Evolutionary conservation across 1,140 invertebrate genomes (phyloP), one percentile per base, ranked within the genome.

Genomic region (Drosophila suzukii): DNA sequence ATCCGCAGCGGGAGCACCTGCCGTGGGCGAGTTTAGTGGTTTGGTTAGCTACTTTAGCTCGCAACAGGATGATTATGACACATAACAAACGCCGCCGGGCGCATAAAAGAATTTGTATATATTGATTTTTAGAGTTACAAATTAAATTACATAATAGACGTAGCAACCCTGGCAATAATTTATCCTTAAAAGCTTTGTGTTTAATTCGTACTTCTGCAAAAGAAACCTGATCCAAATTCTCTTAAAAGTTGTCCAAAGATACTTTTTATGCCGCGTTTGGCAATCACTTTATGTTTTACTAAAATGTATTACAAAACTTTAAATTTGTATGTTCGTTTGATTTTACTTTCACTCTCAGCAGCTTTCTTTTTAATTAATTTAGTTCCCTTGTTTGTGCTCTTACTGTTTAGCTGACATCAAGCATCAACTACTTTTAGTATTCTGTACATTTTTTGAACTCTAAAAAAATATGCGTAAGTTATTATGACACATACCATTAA

Each of bases 31-130:
- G 84, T 96, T 96, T 86, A 95, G 95, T 41, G 96, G 96, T n/a
- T 92, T 97, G 62, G 96, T 96, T 24, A 97, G 96, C 56, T 97
- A 97, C 91, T 96, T 97, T 91, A 96, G 96, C 70, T 96, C 96
- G 82, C 96, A 96, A 91, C 93, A 95, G 70, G 95, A 96, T 46
- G 91, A 92, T 50, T 91, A 92, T 76, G 91, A 92, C 56, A 91
- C 91, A 89, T 92, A 92, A 92, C 91, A 76, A 91, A 75, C 82
- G 67, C 81, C 84, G 81, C 41, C 63, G 41, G 77, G 50, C 32
- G 55, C 59, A 49, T 76, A 80, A 47, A 46, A n/a, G n/a, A 27
- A 36, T 46, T 44, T 83, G 80, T 83, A 83, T 61, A 83, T 83
- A 78, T 53, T 46, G 39, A 57, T 65, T 46, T 46, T 49, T 61